These are phyloP conservation scores for Stenichneumon culpator DNA, from an alignment of 2,888 invertebrate genomes.

Conservation along the genomic window DNA sequence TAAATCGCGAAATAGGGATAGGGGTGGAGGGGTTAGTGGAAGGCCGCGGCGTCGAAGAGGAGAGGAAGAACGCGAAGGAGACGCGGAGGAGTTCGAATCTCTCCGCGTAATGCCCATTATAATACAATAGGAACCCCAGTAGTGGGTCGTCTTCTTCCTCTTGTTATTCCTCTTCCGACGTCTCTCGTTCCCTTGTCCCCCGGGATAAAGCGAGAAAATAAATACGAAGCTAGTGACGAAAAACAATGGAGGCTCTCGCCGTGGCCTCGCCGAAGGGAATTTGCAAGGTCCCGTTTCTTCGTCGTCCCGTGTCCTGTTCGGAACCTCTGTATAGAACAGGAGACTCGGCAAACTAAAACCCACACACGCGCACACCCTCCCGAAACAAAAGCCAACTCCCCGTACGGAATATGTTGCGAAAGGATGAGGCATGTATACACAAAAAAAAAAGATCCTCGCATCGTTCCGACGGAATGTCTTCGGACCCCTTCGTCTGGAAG, in stretches of 20 bases:
- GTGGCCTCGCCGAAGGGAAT: conserved; percentile 36
- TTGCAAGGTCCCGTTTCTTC: conserved; percentile 61
- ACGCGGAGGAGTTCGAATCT: conserved; percentile 57
- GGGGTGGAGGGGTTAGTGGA: conserved; percentile 68
- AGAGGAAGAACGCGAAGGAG: conserved; percentile 55
- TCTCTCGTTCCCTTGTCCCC: conserved; percentile 53
- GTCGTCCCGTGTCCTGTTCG: conserved; percentile 8
- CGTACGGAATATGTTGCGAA: conserved; percentile 17
- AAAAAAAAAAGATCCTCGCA: conserved; percentile 12
- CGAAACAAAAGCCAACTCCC: conserved; percentile 26
- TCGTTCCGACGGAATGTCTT: conserved; percentile 37
- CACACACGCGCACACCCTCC: background rate
- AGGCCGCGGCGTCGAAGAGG: conserved; percentile 56
- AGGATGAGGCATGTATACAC: conserved; percentile 15
- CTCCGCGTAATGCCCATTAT: conserved; percentile 80
- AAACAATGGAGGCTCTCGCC: conserved; percentile 74
- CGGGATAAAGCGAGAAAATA: conserved; percentile 36
- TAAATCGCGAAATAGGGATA: conserved; percentile 80
- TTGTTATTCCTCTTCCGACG: conserved; percentile 64
- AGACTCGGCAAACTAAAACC: conserved; percentile 31
- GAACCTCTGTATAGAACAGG: conserved; percentile 20
- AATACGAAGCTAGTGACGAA: conserved; percentile 74
- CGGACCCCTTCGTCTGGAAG: conserved; percentile 58
- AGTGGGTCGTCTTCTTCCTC: conserved; percentile 64
- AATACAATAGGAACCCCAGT: conserved; percentile 80